Base-by-base conservation (phyloP, 2,797 vertebrate species). In the Pachyuromys duprasi region DNA sequence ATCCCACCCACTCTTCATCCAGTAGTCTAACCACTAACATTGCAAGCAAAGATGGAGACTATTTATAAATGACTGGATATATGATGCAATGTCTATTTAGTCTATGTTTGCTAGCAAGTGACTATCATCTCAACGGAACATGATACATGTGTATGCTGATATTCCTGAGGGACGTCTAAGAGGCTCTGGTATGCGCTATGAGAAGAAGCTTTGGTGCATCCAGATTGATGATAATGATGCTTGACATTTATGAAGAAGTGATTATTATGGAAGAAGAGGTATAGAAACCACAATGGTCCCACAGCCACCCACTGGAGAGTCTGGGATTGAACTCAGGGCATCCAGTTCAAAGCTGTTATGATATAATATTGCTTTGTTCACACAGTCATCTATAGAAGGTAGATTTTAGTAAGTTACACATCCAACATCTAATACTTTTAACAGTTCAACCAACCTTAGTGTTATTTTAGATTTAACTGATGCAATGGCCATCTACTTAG, bases 161-260 rank as follows among this genome's bases (percentile, higher is more conserved):
- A 78, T 91, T 90, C 86, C 62, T 4, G 62, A 86, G 31, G 2
- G 33, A 62, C 63, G 57, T 80, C 93, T 70, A 89, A 39, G 36
- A 18, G 17, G 22, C 15, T 28, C 15, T 49, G 81, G 0, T n/a
- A 49, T 72, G 78, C 95, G 87, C 36, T 69, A 7, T 91, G 49
- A 36, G 93, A 93, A 95, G 26, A 83, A 76, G 86, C 20, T 72
- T 39, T 78, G 86, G 11, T 81, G 36, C 17, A 72, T 93, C 26
- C 67, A 53, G 20, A 17, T 26, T 31, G 11, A 36, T 72, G 42
- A n/a, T 83, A 94, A 33, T 90, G 62, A 88, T 45, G 60, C 11
- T 84, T 76, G 11, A 13, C 81, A 86, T 69, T 80, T 92, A 45
- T 76, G 57, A 79, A 36, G 90, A 79, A 36, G 90, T 67, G 57